Base-by-base conservation (phyloP, 2,797 vertebrate species). In the Lacerta bilineata region DNA sequence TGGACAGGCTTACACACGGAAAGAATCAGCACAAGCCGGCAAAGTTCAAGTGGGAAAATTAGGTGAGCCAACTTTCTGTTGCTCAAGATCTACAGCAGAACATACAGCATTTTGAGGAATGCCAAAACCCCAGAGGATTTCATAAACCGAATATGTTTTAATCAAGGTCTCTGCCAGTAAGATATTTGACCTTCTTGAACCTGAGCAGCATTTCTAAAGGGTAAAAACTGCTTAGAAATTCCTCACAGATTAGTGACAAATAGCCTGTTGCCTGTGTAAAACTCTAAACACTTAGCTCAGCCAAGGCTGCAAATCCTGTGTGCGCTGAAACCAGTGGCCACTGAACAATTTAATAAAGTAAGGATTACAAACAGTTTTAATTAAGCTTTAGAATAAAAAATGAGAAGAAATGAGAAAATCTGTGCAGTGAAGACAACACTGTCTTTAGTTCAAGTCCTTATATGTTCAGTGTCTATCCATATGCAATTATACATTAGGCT, bases 151-250 rank as follows among this genome's bases (percentile, higher is more conserved):
- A 85, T 76, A 81, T 76, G 66, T 86, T 86, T 81, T 68, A 82
- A 89, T 89, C 84, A 85, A 68, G 43, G 41, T 80, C 33, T 85
- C 83, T 82, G 59, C 79, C 61, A 82, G 33, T 59, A 68, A 86
- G 61, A 85, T 89, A 76, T 69, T 76, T 89, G 79, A 82, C 59
- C 59, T 61, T 20, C 59, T 61, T 61, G 88, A 86, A 89, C 72
- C 79, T 76, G 78, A 68, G 33, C 41, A 68, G 43, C 74, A 25
- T 89, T 75, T 76, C 8, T 69, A 59, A 68, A 76, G 33, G 33
- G 43, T 29, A 15, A 20, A 68, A 43, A 43, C 61, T 23, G 33
- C 59, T 76, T 86, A 39, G 13, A 82, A 81, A 89, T 59, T 86
- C 78, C 64, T 86, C 50, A 41, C 71, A 82, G 71, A 75, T 87